These are phyloP conservation scores for Leucophenga varia DNA, from an alignment of 1,140 invertebrate genomes.

Conservation along the genomic window DNA sequence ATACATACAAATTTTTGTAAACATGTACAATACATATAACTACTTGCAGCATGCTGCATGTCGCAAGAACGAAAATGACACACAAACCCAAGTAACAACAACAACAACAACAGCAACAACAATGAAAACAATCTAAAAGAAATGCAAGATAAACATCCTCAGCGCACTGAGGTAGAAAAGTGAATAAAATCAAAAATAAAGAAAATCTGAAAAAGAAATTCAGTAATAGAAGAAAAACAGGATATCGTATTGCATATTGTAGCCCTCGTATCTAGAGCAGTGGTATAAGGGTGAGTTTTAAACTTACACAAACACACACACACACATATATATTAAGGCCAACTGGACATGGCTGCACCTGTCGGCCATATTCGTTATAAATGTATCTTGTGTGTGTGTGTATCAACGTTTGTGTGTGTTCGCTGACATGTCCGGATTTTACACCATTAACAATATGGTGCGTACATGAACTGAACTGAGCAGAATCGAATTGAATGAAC, in stretches of 20 bases:
- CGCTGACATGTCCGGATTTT: slow-evolving; percentile 42
- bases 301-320: slow-evolving; percentile 6
- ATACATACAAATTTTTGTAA: no score
- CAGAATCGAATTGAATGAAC: no score
- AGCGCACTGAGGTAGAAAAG: slow-evolving; percentile 12
- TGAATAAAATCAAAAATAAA: slow-evolving; percentile 16
- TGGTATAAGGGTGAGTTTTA: no score
- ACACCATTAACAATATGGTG: slow-evolving; percentile 50
- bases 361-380: slow-evolving; percentile 51
- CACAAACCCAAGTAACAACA: slow-evolving; percentile 15
- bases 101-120: slow-evolving; percentile 16
- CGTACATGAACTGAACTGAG: slow-evolving; percentile 8
- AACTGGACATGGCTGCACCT: slow-evolving; percentile 50
- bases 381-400: background rate
- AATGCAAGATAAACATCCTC: slow-evolving; percentile 25
- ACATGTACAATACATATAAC: no score
- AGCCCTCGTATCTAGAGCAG: no score
- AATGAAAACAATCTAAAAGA: slow-evolving; percentile 13
- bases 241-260: no score
- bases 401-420: slow-evolving; percentile 12
- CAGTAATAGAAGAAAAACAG: no score
- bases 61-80: slow-evolving; percentile 13
- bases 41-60: slow-evolving; percentile 14
- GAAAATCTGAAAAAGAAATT: no score
- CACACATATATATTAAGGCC: slow-evolving; percentile 7